A percentile compares a stretch with the other conserved stretches of the same genome.
Evolutionary conservation across 2,113 vertebrate genomes (phyloP).

Genomic region (Myrmecophaga tridactyla): DNA sequence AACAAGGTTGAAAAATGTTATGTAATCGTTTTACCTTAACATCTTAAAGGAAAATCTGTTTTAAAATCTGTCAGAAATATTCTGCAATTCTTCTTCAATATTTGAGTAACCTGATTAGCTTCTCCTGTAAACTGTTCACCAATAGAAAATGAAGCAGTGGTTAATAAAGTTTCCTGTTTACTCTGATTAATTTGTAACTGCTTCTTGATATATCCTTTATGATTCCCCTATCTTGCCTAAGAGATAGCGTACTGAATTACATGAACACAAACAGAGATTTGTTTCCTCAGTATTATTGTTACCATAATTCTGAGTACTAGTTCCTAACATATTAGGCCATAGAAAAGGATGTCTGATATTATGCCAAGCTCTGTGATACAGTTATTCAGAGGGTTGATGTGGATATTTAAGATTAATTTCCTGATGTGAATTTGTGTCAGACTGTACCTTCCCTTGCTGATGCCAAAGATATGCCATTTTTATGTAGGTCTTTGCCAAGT

Average conservation of each 20-base stretch:
- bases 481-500: background rate
- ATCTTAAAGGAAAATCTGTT: background rate
- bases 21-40: background rate
- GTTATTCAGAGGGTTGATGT: background rate
- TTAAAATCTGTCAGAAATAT: background rate
- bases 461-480: background rate
- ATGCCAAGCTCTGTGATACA: background rate
- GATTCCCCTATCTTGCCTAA: background rate
- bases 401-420: slow-evolving; percentile 26
- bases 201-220: background rate
- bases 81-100: background rate
- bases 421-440: background rate
- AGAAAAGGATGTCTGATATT: background rate
- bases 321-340: background rate
- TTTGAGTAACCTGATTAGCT: background rate
- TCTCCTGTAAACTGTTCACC: background rate
- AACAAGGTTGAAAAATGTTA: background rate
- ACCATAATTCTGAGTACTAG: background rate
- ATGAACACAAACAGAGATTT: background rate
- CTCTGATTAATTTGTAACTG: background rate
- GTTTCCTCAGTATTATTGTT: background rate
- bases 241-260: background rate
- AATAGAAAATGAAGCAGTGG: background rate
- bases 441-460: background rate
- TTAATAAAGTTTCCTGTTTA: background rate